Evolutionary conservation across 2,113 vertebrate genomes (phyloP).

Genomic region (Calyptommatus sinebrachiatus): DNA sequence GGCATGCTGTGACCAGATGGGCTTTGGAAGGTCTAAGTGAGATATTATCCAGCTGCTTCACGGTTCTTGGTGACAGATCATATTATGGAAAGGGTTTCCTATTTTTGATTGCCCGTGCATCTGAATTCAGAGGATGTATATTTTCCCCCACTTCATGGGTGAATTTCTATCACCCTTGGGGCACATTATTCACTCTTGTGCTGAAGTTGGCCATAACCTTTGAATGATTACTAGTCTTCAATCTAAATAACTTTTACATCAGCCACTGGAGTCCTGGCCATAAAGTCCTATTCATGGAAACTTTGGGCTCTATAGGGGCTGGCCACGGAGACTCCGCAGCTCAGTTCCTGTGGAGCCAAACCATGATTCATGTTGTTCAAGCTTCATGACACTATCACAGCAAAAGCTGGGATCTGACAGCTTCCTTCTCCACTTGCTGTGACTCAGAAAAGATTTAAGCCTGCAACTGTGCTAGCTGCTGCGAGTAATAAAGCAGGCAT

Average conservation of each 20-base stretch:
- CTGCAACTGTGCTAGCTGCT: conserved; percentile 13
- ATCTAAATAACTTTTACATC: conserved; percentile 46
- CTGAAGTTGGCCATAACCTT: conserved; percentile 45
- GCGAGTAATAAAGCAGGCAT: neutral
- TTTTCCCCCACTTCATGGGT: conserved; percentile 46
- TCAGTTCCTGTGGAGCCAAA: conserved; percentile 29
- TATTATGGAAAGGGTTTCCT: conserved; percentile 41
- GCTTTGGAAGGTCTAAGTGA: conserved; percentile 60
- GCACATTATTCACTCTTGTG: conserved; percentile 46
- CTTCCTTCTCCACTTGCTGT: conserved; percentile 21
- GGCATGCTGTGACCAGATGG: conserved; percentile 67
- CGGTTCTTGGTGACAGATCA: conserved; percentile 69
- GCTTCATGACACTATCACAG: neutral
- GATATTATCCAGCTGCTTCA: conserved; percentile 64
- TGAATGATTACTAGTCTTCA: conserved; percentile 48
- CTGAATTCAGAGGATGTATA: conserved; percentile 56
- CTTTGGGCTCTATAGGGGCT: conserved; percentile 16
- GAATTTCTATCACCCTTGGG: conserved; percentile 53
- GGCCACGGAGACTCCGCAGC: conserved; percentile 35
- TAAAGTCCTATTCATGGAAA: conserved; percentile 42
- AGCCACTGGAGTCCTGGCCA: conserved; percentile 1
- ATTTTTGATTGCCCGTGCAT: conserved; percentile 57
- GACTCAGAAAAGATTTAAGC: accelerated
- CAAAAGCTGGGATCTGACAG: conserved; percentile 7
- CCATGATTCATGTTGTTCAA: conserved; percentile 44